A percentile compares a stretch with the other conserved stretches of the same genome.
Conservation (phyloP, 2,888 invertebrate species). For the Marasmarcha lunaedactyla region DNA sequence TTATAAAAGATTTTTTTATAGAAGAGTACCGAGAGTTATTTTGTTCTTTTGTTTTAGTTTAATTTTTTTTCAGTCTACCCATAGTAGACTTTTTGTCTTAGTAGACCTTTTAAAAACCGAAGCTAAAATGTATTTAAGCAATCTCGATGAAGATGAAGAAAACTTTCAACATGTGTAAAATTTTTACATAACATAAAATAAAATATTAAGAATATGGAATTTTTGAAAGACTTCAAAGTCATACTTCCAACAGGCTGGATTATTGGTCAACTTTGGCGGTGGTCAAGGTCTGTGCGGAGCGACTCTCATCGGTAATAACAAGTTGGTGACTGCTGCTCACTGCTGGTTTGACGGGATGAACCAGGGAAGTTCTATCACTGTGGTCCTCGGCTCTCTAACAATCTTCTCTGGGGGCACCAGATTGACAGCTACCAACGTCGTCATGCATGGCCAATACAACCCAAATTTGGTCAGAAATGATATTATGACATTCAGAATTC, state of each 20-base stretch:
- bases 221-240: no score
- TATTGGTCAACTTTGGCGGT: conserved; percentile 18
- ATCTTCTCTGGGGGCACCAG: conserved; percentile 23
- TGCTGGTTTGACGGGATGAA: conserved; percentile 22
- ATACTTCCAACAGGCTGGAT: conserved; percentile 23
- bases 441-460: conserved; percentile 19
- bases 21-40: no score
- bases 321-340: conserved; percentile 24
- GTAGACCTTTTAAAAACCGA: no score
- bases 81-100: no score
- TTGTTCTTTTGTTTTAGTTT: no score
- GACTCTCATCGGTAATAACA: conserved; percentile 17
- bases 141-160: no score
- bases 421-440: conserved; percentile 16
- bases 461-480: conserved; percentile 17
- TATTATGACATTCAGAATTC: conserved; percentile 11
- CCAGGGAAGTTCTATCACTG: conserved; percentile 18
- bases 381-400: conserved; percentile 21
- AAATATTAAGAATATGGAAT: no score
- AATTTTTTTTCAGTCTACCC: no score
- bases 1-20: no score
- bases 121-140: no score
- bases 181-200: no score
- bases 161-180: no score
- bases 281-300: conserved; percentile 21